phyloP scores from a whole-genome alignment of 2,888 invertebrate species.

The Cremastobaeus sp. region DNA sequence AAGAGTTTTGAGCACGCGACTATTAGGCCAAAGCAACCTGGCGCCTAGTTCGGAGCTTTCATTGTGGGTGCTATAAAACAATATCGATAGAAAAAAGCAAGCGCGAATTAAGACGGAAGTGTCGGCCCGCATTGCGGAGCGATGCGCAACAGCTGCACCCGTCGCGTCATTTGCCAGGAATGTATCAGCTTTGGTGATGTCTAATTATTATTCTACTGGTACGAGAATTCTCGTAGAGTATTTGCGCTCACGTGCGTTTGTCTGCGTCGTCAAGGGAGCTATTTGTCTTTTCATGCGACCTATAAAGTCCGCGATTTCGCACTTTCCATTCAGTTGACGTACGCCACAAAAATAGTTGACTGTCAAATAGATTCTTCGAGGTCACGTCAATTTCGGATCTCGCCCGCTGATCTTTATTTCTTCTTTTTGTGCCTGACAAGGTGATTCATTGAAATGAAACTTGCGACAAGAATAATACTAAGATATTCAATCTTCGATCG shows the following conservation, averaged over 20 bases:
- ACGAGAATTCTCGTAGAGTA: constrained; percentile 59
- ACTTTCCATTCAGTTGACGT: constrained; percentile 58
- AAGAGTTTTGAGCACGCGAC: constrained; percentile 58
- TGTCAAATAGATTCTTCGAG: constrained; percentile 56
- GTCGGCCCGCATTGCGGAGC: constrained; percentile 63
- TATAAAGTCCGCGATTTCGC: constrained; percentile 57
- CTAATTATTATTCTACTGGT: constrained; percentile 74
- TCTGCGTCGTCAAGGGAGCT: constrained; percentile 50
- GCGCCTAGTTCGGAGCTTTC: no score
- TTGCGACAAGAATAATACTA: no score
- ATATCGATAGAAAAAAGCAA: constrained; percentile 14
- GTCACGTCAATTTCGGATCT: constrained; percentile 47
- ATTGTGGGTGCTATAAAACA: constrained; percentile 41
- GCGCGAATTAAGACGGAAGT: constrained; percentile 32
- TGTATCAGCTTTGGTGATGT: constrained; percentile 70
- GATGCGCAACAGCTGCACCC: constrained; percentile 74
- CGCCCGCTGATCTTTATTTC: constrained; percentile 9
- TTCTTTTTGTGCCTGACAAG: background rate
- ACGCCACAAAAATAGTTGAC: constrained; percentile 56
- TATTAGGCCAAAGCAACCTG: constrained; percentile 16
- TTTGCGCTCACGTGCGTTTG: constrained; percentile 61
- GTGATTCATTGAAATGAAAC: constrained; percentile 17
- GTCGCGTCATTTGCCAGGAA: constrained; percentile 75
- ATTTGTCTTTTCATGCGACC: constrained; percentile 58
- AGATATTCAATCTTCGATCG: no score